phyloP scores from a whole-genome alignment of 2,113 vertebrate species.

The Salvelinus sp. region DNA sequence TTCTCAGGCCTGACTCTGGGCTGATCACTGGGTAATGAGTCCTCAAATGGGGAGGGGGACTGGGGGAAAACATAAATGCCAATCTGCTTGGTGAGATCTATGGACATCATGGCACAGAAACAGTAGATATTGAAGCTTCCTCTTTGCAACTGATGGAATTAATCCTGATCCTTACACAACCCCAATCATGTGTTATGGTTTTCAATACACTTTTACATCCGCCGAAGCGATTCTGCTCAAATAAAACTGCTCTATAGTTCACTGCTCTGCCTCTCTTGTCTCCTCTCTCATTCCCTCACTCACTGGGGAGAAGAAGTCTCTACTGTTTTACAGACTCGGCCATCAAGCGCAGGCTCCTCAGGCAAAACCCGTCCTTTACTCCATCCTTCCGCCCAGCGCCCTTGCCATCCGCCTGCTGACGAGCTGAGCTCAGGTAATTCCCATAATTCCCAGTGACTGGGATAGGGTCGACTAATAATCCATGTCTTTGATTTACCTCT shows the following conservation, averaged over 20 bases:
- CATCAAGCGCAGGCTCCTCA: not conserved
- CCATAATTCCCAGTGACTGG: slow-evolving; percentile 19
- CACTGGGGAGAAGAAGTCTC: slow-evolving; percentile 28
- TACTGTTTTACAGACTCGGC: slow-evolving; percentile 20
- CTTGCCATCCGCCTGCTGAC: not conserved
- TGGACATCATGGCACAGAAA: slow-evolving; percentile 31
- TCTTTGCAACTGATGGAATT: not conserved
- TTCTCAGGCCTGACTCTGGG: not conserved
- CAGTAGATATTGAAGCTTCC: not conserved
- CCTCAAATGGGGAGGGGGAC: not conserved
- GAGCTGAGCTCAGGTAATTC: slow-evolving; percentile 41
- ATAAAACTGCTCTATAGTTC: slow-evolving; percentile 22
- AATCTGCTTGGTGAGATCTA: not conserved
- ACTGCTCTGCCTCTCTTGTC: not conserved
- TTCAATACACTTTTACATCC: slow-evolving; percentile 18
- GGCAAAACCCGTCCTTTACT: slow-evolving; percentile 2
- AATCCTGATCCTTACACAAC: slow-evolving; percentile 9
- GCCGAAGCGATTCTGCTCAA: slow-evolving; percentile 10
- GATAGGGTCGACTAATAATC: not conserved
- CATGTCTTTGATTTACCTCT: not conserved
- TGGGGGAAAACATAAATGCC: not conserved
- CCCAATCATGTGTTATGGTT: not conserved
- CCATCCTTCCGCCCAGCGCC: slow-evolving; percentile 16
- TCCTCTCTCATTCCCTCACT: not conserved
- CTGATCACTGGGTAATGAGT: not conserved